Evolutionary conservation across 2,797 vertebrate genomes (phyloP).

Genomic region (Mionectes olivaceus): DNA sequence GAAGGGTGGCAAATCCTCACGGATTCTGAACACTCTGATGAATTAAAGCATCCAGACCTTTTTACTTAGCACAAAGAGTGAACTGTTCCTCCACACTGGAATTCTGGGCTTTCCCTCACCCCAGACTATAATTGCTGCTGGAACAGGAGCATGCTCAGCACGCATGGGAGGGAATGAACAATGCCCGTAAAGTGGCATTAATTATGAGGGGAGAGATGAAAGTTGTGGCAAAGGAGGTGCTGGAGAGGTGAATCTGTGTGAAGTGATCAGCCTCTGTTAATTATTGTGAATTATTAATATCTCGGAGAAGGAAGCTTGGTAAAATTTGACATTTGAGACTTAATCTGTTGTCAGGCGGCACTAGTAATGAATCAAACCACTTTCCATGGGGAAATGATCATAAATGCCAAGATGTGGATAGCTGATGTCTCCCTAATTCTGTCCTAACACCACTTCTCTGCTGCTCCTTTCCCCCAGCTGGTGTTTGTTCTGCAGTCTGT

Average conservation of each 20-base stretch:
- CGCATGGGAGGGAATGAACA: neutral
- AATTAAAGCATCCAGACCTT: neutral
- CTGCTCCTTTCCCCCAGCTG: conserved; percentile 74
- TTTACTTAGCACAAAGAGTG: neutral
- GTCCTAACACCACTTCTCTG: neutral
- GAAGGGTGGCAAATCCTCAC: neutral
- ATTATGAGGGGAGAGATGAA: neutral
- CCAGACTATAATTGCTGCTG: neutral
- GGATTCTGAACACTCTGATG: neutral
- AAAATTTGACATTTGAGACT: conserved; percentile 7
- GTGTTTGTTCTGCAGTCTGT: conserved; percentile 86
- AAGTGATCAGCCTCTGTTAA: conserved; percentile 8
- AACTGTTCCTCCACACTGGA: neutral
- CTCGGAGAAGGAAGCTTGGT: neutral
- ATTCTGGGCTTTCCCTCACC: neutral
- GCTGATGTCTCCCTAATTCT: neutral
- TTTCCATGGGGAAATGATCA: neutral
- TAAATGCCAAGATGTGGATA: neutral
- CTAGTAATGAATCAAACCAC: neutral
- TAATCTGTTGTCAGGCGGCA: neutral
- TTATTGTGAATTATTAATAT: conserved; percentile 18
- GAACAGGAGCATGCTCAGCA: neutral
- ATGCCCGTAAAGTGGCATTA: neutral
- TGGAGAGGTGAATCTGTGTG: neutral
- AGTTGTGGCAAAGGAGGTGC: conserved; percentile 13